Percentiles rank a stretch among this genome's conserved stretches.
phyloP scores from a whole-genome alignment of 2,888 invertebrate genomes.

The Brachypalpus laphriformis region DNA sequence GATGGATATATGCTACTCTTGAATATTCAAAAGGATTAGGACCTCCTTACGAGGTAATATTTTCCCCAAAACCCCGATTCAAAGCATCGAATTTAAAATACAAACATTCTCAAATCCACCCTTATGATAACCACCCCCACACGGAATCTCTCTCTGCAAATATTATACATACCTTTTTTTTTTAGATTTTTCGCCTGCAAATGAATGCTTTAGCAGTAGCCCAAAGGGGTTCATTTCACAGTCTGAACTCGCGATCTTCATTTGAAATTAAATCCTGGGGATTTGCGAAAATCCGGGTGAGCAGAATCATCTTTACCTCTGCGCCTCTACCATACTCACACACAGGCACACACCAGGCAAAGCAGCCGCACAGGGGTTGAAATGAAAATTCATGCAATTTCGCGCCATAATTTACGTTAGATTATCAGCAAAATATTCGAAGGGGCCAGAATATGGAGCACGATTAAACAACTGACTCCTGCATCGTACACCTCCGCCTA shows the following conservation, averaged over 20 bases:
- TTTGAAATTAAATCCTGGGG: constrained; percentile 63
- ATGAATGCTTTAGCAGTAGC: constrained; percentile 28
- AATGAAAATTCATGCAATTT: constrained; percentile 61
- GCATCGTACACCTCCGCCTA: constrained; percentile 8
- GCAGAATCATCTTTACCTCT: constrained; percentile 19
- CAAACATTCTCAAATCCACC: constrained; percentile 1
- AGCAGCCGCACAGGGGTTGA: constrained; percentile 18
- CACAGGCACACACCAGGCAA: background rate
- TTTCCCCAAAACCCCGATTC: background rate
- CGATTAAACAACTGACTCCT: constrained; percentile 49
- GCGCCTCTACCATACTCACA: background rate
- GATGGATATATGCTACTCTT: constrained; percentile 24
- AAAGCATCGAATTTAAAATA: background rate
- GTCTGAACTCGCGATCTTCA: constrained; percentile 52
- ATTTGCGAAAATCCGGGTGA: constrained; percentile 47
- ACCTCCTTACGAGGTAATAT: constrained; percentile 33
- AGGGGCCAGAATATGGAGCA: constrained; percentile 48
- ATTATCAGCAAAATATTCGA: constrained; percentile 63
- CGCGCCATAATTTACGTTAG: constrained; percentile 64
- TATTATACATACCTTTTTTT: background rate
- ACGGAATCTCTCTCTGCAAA: background rate
- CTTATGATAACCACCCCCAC: background rate
- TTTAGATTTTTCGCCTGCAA: constrained; percentile 38
- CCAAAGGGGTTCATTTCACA: constrained; percentile 30
- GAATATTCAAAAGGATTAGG: constrained; percentile 56